Percentiles rank a stretch among this genome's conserved stretches.
phyloP scores from a whole-genome alignment of 2,888 invertebrate genomes.

The Drosophila falleni region DNA sequence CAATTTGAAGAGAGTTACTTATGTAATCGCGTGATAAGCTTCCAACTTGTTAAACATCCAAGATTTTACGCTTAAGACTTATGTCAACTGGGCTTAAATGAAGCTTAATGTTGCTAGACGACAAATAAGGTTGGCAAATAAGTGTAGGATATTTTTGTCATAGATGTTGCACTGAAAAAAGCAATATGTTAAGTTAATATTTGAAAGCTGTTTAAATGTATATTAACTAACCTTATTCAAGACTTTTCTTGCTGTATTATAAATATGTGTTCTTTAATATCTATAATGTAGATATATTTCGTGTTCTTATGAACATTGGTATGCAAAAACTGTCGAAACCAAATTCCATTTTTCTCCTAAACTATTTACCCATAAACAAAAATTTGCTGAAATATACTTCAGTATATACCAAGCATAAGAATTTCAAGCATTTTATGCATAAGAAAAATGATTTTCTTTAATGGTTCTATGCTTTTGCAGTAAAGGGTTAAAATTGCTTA shows the following conservation, averaged over 20 bases:
- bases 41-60: slow-evolving; percentile 33
- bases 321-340: too few relatives aligned
- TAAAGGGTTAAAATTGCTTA: too few relatives aligned
- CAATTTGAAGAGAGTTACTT: slow-evolving; percentile 30
- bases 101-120: slow-evolving; percentile 12
- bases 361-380: too few relatives aligned
- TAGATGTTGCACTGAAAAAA: neutral
- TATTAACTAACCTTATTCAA: neutral
- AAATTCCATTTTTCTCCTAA: too few relatives aligned
- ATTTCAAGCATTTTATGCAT: too few relatives aligned
- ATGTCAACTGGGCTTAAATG: slow-evolving; percentile 43
- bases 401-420: too few relatives aligned
- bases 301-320: too few relatives aligned
- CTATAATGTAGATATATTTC: too few relatives aligned
- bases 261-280: neutral
- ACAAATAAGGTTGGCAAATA: neutral
- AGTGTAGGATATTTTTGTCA: neutral
- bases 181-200: neutral
- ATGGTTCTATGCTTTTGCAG: too few relatives aligned
- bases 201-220: neutral
- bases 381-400: too few relatives aligned
- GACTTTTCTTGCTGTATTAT: neutral
- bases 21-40: slow-evolving; percentile 23
- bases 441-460: too few relatives aligned
- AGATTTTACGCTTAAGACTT: slow-evolving; percentile 33